Evolutionary conservation across 2,888 invertebrate genomes (phyloP).

Genomic region (Eupithecia abbreviata): DNA sequence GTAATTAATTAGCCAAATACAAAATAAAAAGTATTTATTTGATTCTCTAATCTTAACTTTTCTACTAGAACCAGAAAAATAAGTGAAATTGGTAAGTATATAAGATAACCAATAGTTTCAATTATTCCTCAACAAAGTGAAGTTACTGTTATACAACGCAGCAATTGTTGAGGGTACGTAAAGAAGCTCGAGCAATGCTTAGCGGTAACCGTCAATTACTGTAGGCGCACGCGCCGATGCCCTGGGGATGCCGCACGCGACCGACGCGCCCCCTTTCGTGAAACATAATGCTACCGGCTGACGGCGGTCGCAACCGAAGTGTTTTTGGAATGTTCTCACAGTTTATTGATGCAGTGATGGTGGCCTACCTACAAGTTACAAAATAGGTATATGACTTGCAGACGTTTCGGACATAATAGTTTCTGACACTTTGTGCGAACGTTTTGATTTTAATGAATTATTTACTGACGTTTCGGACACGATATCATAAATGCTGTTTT

Average conservation of each 20-base stretch:
- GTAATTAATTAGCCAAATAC: too few relatives aligned
- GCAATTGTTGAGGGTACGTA: constrained; percentile 37
- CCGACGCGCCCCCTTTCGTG: constrained; percentile 70
- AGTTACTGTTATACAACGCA: neutral
- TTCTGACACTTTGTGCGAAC: too few relatives aligned
- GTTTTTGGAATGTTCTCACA: constrained; percentile 30
- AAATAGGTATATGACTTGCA: too few relatives aligned
- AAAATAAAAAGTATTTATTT: too few relatives aligned
- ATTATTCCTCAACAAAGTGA: neutral
- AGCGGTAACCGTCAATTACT: constrained; percentile 69
- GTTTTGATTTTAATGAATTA: too few relatives aligned
- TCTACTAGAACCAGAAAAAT: too few relatives aligned
- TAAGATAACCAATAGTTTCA: neutral
- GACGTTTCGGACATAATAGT: too few relatives aligned
- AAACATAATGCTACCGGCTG: constrained; percentile 58
- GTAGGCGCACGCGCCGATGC: constrained; percentile 70
- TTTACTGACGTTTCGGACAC: too few relatives aligned
- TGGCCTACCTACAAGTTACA: too few relatives aligned
- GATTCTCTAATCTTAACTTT: too few relatives aligned
- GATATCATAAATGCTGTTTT: too few relatives aligned
- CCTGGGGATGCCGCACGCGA: constrained; percentile 74
- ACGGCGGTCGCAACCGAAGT: constrained; percentile 20
- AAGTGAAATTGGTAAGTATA: too few relatives aligned
- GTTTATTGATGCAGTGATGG: neutral
- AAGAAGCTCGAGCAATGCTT: constrained; percentile 72